Base-by-base conservation (phyloP, 2,888 invertebrate species). In the Eupithecia subfuscata region DNA sequence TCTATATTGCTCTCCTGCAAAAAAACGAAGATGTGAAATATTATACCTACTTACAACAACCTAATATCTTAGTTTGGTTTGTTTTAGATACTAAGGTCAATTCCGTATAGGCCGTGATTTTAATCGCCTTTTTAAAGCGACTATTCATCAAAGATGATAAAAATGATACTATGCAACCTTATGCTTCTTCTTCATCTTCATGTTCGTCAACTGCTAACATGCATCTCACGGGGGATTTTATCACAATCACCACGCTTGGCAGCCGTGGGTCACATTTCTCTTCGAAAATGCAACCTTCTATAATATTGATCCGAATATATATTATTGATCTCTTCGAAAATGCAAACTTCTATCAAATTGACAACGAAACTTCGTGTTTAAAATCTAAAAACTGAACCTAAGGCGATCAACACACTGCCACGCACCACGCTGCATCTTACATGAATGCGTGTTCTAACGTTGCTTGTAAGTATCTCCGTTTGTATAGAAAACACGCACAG, bases 1-100 rank as follows among this genome's bases (percentile, higher is more conserved):
- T 96, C 96, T 75, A 96, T 96, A 84, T 95, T 95, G 88, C 96
- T 96, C 84, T 97, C 96, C 96, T 96, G 91, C 72, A 78, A 79
- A 80, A 67, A 37, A 40, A 40, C 18, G 14, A 68, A 18, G 22
- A 25, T 45, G 9, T 68, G 12, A 40, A 45, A 25, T 67, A 4
- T 5, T n/a, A 56, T 56, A 56, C 9, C n/a, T n/a, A 52, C 11
- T 11, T 9, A 22, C 56, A 11, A 52, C 6, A 52, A n/a, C 8
- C 18, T n/a, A 52, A 52, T 7, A n/a, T 52, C 18, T 2, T 3
- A n/a, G n/a, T 52, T 9, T n/a, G n/a, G 52, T 52, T 52, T 43
- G 43, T 43, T n/a, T 52, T 52, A 52, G n/a, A n/a, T 7, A n/a
- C 8, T 8, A n/a, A 52, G 18, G 1, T 37, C 2, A 16, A 52